These are phyloP conservation scores for Enhydra lutris DNA, from an alignment of 2,113 vertebrate genomes.

Conservation along the genomic window DNA sequence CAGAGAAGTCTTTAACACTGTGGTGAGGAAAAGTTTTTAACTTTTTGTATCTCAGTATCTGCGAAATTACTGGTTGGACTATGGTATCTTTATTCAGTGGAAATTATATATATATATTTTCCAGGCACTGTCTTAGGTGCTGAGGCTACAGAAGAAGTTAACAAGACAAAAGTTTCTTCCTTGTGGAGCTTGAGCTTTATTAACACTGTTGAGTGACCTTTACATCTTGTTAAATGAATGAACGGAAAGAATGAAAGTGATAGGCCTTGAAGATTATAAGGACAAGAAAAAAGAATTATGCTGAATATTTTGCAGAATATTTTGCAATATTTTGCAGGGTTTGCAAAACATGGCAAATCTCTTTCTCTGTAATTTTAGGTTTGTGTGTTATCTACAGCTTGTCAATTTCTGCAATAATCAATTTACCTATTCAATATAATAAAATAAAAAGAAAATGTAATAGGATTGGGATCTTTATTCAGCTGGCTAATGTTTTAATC, in stretches of 20 bases:
- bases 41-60: neutral
- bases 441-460: neutral
- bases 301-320: neutral
- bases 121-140: neutral
- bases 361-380: neutral
- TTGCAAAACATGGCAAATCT: neutral
- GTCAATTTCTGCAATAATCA: neutral
- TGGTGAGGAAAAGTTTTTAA: neutral
- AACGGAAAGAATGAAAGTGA: neutral
- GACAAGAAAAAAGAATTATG: neutral
- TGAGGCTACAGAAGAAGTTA: neutral
- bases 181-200: neutral
- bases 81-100: neutral
- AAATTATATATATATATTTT: neutral
- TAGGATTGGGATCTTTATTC: neutral
- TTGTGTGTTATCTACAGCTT: neutral
- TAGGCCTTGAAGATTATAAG: neutral
- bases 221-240: neutral
- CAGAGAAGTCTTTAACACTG: neutral
- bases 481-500: neutral
- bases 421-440: neutral
- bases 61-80: neutral
- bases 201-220: neutral
- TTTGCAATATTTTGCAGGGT: neutral
- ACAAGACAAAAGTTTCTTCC: neutral